Evolutionary conservation across 2,888 invertebrate species (phyloP).

Genomic region (Xylocampa areola): DNA sequence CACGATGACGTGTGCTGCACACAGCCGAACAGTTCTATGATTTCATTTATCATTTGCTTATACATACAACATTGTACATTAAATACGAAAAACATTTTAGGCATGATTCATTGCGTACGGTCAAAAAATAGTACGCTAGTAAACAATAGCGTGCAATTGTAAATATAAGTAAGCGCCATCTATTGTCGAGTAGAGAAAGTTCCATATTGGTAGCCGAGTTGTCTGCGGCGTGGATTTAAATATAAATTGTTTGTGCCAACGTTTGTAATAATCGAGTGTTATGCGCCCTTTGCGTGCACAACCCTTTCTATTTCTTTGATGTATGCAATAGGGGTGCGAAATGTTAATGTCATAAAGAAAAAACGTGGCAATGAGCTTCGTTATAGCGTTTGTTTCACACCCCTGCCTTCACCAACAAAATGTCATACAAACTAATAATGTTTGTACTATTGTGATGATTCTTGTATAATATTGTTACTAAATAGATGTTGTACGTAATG

Average conservation of each 20-base stretch:
- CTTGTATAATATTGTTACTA: constrained; percentile 76
- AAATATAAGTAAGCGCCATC: constrained; percentile 85
- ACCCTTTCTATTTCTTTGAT: constrained; percentile 88
- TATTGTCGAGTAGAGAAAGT: constrained; percentile 80
- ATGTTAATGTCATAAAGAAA: constrained; percentile 84
- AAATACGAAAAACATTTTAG: constrained; percentile 50
- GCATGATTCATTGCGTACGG: constrained; percentile 76
- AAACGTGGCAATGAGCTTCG: constrained; percentile 84
- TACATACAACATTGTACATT: constrained; percentile 48
- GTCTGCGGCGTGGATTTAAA: constrained; percentile 69
- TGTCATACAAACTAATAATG: constrained; percentile 81
- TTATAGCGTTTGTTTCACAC: constrained; percentile 84
- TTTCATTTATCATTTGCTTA: constrained; percentile 58
- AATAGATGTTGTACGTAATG: constrained; percentile 78
- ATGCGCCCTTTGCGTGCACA: constrained; percentile 82
- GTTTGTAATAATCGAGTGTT: constrained; percentile 87
- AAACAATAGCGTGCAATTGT: constrained; percentile 66
- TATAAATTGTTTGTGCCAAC: constrained; percentile 88
- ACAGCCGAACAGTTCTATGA: constrained; percentile 55
- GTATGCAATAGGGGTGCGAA: constrained; percentile 86
- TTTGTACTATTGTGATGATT: constrained; percentile 74
- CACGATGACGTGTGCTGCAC: constrained; percentile 71
- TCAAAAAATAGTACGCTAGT: constrained; percentile 71
- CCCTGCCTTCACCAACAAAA: constrained; percentile 76
- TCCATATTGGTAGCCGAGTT: constrained; percentile 54